Evolutionary conservation across 2,113 vertebrate genomes (phyloP), one percentile per base, ranked within the genome.

Genomic region (Ceuthmochares aereus): DNA sequence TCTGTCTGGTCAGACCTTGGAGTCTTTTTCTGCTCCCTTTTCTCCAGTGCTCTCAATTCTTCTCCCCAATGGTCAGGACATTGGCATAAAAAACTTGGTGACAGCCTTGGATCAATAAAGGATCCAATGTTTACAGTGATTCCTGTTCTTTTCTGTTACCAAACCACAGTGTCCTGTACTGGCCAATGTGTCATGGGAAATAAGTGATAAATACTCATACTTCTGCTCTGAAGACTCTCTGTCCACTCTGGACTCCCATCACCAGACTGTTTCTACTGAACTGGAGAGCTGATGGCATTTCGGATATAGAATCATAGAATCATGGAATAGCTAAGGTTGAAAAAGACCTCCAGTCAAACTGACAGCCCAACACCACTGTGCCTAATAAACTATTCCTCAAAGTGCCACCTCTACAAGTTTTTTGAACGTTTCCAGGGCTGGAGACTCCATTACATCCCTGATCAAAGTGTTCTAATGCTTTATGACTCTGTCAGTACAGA

Each of bases 191-290:
- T 22, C 23, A 40, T 14, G n/a, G 25, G 60, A 80, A 80, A 49
- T 30, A 37, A 51, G 58, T 17, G 23, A 13, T 23, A 66, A 59
- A 70, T 16, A 4, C 0, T 0, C 5, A 26, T 19, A 20, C 5
- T 37, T 74, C 63, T 29, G 29, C 1, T 2, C 17, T 40, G 47
- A 27, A 73, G 8, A 54, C 5, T 9, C 21, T 52, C 30, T 34
- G 14, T 56, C 40, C 49, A 32, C 10, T 52, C 34, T 70, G 13
- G n/a, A 27, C n/a, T 74, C 47, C 8, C n/a, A 40, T 14, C 4
- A 74, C 40, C 54, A 42, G 5, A 16, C 14, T 43, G n/a, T 21
- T 58, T 15, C n/a, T 7, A 4, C 36, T 56, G 36, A 40, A 30
- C 5, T 0, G 1, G 19, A 66, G 30, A n/a, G 30, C 12, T 67